Evolutionary conservation across 2,113 vertebrate genomes (phyloP).

Genomic region (Petromus typicus): DNA sequence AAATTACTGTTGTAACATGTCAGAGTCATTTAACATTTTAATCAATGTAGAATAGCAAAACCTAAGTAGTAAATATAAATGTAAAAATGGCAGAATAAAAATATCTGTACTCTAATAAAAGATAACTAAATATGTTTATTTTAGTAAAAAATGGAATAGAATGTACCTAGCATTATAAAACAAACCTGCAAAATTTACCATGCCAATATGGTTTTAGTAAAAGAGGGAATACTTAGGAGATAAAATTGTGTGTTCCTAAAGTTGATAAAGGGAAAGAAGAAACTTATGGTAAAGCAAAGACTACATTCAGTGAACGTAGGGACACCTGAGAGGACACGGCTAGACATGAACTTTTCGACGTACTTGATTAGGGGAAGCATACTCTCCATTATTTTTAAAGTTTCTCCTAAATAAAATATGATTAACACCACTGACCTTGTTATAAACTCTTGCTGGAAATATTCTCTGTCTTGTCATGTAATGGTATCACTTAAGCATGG

Average conservation of each 20-base stretch:
- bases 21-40: neutral
- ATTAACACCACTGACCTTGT: neutral
- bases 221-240: neutral
- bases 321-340: neutral
- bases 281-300: neutral
- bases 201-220: neutral
- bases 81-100: neutral
- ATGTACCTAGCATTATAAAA: neutral
- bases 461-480: neutral
- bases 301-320: neutral
- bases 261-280: neutral
- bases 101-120: neutral
- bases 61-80: neutral
- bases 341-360: neutral
- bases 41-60: neutral
- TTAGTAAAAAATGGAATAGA: neutral
- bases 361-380: neutral
- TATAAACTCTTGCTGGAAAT: slow-evolving; percentile 12
- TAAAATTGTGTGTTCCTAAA: neutral
- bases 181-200: neutral
- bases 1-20: slow-evolving; percentile 35
- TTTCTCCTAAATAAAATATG: neutral
- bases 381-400: neutral
- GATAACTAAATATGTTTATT: neutral
- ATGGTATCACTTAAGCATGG: neutral